phyloP scores from a whole-genome alignment of 35 echinoderm and acorn worm genomes.

The Heliocidaris erythrogramma region DNA sequence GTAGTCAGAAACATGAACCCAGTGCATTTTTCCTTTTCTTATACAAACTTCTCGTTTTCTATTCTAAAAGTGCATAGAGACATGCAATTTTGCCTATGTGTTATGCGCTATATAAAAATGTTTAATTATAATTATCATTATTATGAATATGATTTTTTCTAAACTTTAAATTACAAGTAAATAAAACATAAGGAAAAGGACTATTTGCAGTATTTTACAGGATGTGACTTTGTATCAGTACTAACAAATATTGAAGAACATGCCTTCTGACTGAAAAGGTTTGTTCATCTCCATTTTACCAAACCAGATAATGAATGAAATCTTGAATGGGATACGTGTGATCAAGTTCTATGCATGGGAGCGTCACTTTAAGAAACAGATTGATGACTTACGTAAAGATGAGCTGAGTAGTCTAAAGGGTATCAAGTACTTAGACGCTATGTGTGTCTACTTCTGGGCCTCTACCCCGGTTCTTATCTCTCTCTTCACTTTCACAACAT shows the following conservation, averaged over 20 bases:
- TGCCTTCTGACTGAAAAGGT: not conserved
- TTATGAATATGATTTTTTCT: too few relatives aligned
- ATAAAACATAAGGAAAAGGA: too few relatives aligned
- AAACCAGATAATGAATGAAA: slow-evolving; percentile 90
- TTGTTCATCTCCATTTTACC: not conserved
- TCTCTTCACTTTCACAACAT: slow-evolving; percentile 88
- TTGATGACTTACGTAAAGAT: slow-evolving; percentile 60
- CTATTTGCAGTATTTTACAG: too few relatives aligned
- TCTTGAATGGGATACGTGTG: slow-evolving; percentile 89
- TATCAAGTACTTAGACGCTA: slow-evolving; percentile 95
- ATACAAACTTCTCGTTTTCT: too few relatives aligned
- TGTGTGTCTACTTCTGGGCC: slow-evolving; percentile 99
- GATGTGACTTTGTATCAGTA: too few relatives aligned
- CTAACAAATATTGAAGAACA: not conserved
- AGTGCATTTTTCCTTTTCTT: too few relatives aligned
- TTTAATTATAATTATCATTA: too few relatives aligned
- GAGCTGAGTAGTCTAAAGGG: slow-evolving; percentile 85
- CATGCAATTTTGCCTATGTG: too few relatives aligned
- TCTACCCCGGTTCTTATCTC: slow-evolving; percentile 95
- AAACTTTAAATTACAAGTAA: too few relatives aligned
- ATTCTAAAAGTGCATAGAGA: too few relatives aligned
- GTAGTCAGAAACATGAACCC: too few relatives aligned
- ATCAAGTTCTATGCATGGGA: slow-evolving; percentile 99
- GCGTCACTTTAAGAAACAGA: slow-evolving; percentile 72
- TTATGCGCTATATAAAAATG: too few relatives aligned